Conservation (phyloP, 2,888 invertebrate genomes). For the Leptopilina syphax region DNA sequence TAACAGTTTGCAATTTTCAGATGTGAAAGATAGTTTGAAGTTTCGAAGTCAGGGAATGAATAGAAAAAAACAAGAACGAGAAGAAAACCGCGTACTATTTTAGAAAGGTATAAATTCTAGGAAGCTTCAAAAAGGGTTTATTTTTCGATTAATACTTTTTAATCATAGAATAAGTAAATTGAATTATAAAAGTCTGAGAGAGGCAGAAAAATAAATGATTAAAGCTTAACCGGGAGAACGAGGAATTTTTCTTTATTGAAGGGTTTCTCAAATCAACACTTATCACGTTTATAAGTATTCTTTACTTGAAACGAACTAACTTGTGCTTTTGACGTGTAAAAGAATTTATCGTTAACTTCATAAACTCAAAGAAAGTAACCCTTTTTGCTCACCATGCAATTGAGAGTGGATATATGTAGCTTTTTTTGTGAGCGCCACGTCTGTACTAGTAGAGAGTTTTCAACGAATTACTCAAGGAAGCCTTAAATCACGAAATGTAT, state of each 20-base stretch:
- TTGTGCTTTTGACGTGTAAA: conserved; percentile 25
- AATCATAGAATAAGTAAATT: neutral
- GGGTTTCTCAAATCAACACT: neutral
- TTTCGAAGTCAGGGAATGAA: no score
- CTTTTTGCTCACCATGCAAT: conserved; percentile 14
- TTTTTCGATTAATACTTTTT: neutral
- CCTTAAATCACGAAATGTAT: neutral
- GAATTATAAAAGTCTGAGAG: conserved; percentile 1
- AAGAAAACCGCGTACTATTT: no score
- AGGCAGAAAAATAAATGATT: conserved; percentile 3
- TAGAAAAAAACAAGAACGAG: no score
- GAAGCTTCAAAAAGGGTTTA: neutral
- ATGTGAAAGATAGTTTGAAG: no score
- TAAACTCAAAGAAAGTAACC: conserved; percentile 23
- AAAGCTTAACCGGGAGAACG: neutral
- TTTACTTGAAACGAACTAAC: conserved; percentile 19
- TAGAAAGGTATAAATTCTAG: no score
- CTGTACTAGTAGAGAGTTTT: neutral
- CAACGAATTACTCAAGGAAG: neutral
- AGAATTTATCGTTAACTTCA: conserved; percentile 32
- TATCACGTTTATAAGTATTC: conserved; percentile 33
- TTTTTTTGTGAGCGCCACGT: neutral
- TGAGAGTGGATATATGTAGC: neutral
- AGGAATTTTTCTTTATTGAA: neutral
- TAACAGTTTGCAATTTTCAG: no score